phyloP scores from a whole-genome alignment of 2,797 vertebrate species.

The Siniperca obscura region DNA sequence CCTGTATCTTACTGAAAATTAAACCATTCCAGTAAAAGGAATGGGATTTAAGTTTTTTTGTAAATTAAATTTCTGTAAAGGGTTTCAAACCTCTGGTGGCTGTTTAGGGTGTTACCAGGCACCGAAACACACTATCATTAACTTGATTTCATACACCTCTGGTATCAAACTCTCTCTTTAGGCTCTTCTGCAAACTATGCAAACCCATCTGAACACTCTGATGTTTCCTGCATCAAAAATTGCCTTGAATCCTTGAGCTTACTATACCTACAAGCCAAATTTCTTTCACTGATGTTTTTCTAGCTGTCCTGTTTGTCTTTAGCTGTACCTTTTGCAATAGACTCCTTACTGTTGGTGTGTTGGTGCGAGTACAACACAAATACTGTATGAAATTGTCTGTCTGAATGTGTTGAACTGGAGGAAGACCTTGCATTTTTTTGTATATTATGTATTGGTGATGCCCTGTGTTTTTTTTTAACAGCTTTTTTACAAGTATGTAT shows the following conservation, averaged over 20 bases:
- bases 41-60: slow-evolving; percentile 9
- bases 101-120: not conserved
- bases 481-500: slow-evolving; percentile 70
- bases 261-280: slow-evolving; percentile 19
- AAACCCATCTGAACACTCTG: slow-evolving; percentile 11
- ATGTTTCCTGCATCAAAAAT: slow-evolving; percentile 10
- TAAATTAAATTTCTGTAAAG: not conserved
- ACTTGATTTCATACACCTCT: not conserved
- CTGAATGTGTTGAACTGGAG: slow-evolving; percentile 66
- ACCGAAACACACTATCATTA: slow-evolving; percentile 12
- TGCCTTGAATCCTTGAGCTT: not conserved
- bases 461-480: slow-evolving; percentile 64
- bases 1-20: slow-evolving; percentile 11
- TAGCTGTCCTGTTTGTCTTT: slow-evolving; percentile 23
- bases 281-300: slow-evolving; percentile 23
- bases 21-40: slow-evolving; percentile 14
- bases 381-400: slow-evolving; percentile 61
- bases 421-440: slow-evolving; percentile 64
- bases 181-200: slow-evolving; percentile 21
- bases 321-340: slow-evolving; percentile 48
- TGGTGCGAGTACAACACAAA: slow-evolving; percentile 53
- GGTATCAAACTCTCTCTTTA: not conserved
- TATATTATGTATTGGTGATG: slow-evolving; percentile 78
- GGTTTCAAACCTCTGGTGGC: not conserved
- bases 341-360: slow-evolving; percentile 47